phyloP scores from a whole-genome alignment of 2,888 invertebrate species.

The Pycnomerus fuliginosus region DNA sequence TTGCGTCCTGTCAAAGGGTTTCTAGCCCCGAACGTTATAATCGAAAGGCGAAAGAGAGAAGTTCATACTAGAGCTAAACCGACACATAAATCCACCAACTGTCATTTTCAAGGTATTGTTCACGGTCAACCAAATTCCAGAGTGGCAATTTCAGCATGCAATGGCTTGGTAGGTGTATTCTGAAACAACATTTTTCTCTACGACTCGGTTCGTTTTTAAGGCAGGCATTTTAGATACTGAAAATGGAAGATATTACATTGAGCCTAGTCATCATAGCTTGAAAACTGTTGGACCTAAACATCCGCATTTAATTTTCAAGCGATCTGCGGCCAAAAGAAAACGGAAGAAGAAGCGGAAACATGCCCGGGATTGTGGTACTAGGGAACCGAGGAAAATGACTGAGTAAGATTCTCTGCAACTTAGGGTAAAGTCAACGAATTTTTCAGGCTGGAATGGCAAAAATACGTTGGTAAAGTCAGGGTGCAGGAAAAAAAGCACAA shows the following conservation, averaged over 20 bases:
- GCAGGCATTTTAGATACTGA: conserved; percentile 67
- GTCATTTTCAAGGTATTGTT: conserved; percentile 79
- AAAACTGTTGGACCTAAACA: conserved; percentile 53
- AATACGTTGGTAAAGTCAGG: conserved; percentile 53
- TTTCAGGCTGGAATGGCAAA: conserved; percentile 62
- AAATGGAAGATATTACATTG: conserved; percentile 69
- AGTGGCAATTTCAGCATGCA: conserved; percentile 78
- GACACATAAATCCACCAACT: conserved; percentile 58
- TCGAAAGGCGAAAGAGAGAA: conserved; percentile 66
- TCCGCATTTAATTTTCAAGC: conserved; percentile 68
- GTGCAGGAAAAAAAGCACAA: conserved; percentile 53
- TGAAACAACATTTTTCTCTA: neutral
- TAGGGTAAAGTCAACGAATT: conserved; percentile 7
- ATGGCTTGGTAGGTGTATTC: conserved; percentile 49
- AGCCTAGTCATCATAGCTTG: conserved; percentile 63
- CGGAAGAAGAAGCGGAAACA: conserved; percentile 55
- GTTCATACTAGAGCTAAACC: conserved; percentile 58
- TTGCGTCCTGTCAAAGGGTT: conserved; percentile 63
- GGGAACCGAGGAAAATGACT: conserved; percentile 51
- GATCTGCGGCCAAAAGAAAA: conserved; percentile 58
- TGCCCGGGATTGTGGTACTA: conserved; percentile 60
- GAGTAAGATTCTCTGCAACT: too few species aligned
- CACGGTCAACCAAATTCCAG: conserved; percentile 68
- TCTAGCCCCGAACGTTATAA: conserved; percentile 67
- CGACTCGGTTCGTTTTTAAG: conserved; percentile 52